Evolutionary conservation across 2,888 invertebrate species (phyloP).

Genomic region (Amphimallon solstitiale): DNA sequence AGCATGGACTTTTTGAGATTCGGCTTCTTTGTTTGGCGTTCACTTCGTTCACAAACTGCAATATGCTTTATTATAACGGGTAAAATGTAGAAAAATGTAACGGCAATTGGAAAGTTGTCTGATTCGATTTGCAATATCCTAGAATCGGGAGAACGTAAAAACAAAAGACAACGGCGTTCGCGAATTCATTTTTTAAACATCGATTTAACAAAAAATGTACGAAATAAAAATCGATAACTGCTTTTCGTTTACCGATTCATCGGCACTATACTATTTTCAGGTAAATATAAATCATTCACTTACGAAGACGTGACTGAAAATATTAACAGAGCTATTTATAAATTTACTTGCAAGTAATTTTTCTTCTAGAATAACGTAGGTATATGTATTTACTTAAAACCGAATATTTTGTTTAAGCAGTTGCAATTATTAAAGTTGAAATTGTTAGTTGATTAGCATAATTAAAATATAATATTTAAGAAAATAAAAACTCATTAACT

Average conservation of each 20-base stretch:
- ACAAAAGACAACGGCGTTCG: conserved; percentile 13
- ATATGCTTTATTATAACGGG: conserved; percentile 29
- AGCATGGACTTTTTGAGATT: conserved; percentile 35
- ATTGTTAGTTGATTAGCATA: too few species aligned
- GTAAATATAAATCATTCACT: conserved; percentile 6
- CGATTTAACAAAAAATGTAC: conserved; percentile 28
- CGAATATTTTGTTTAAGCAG: too few species aligned
- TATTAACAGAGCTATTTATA: conserved; percentile 3
- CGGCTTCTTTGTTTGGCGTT: conserved; percentile 16
- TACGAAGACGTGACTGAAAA: conserved; percentile 4
- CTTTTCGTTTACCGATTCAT: conserved; percentile 2
- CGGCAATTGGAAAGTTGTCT: conserved; percentile 32
- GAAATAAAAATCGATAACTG: conserved; percentile 1
- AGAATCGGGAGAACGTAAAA: conserved; percentile 29
- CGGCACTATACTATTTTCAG: neutral
- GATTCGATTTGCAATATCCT: conserved; percentile 29
- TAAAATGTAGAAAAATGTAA: conserved; percentile 30
- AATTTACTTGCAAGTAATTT: too few species aligned
- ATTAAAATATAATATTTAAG: too few species aligned
- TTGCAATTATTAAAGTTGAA: too few species aligned
- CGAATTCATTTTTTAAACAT: conserved; percentile 22
- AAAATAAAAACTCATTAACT: too few species aligned
- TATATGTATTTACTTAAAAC: too few species aligned
- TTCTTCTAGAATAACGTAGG: too few species aligned
- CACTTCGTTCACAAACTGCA: conserved; percentile 5